Base-by-base conservation (phyloP, 2,888 invertebrate genomes). In the Loripinus fragilis region DNA sequence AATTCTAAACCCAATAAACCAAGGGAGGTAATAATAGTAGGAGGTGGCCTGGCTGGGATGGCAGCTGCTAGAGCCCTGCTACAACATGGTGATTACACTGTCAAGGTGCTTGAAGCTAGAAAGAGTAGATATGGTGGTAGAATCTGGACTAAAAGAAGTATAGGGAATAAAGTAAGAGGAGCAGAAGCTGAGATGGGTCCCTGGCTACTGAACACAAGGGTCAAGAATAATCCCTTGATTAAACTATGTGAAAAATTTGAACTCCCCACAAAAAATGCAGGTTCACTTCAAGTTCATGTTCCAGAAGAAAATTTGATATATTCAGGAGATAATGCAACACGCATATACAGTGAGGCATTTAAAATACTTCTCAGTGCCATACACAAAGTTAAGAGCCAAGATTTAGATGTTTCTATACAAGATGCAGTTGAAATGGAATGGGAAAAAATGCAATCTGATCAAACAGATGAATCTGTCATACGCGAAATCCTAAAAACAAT, bases 1-100 rank as follows among this genome's bases (percentile, higher is more conserved):
- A 67, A 42, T 7, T 41, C 28, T 12, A 10, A 67, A 42, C 42
- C 38, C 15, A n/a, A 8, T 23, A 8, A 20, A 3, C 67, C 17
- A 25, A 67, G 28, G 65, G 84, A 89, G 41, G 87, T 90, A 8
- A 76, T 90, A 42, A 87, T 91, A 17, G 85, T 91, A 23, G 91
- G 91, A 15, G 89, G 90, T 20, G 91, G 91, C 8, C 73, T 90
- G n/a, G 86, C 91, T 8, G 91, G 91, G 0, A 83, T 90, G 68
- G 85, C 89, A 28, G 91, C 91, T 15, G 91, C 90, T 3, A 75
- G 91, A 30, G 85, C 75, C 60, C 78, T 91, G 7, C 64, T 79
- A 15, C 80, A 83, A n/a, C 67, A 69, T n/a, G 74, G 81, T 5
- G 84, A 85, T 42, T 86, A 78, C 68, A 75, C 78, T 68, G 90